Evolutionary conservation across 1,140 invertebrate genomes (phyloP).

Genomic region (Amyelois transitella): DNA sequence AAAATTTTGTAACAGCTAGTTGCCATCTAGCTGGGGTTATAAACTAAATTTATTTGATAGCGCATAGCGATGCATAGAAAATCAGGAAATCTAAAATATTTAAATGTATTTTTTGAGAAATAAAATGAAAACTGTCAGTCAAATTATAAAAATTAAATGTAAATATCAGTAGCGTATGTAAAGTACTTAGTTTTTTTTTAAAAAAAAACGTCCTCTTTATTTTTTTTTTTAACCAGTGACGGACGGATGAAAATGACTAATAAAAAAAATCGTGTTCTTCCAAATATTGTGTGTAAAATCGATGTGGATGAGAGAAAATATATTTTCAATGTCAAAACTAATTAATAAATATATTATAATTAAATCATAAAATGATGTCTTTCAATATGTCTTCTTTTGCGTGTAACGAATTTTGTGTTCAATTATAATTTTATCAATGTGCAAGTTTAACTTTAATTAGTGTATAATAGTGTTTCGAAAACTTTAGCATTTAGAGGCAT

Average conservation of each 20-base stretch:
- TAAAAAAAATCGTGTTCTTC: constrained; percentile 20
- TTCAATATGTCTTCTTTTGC: constrained; percentile 37
- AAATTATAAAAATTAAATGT: constrained; percentile 60
- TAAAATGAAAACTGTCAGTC: constrained; percentile 50
- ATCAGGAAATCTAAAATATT: constrained; percentile 13
- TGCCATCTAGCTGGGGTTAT: constrained; percentile 14
- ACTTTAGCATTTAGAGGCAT: constrained; percentile 51
- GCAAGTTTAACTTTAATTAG: constrained; percentile 16
- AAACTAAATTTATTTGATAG: constrained; percentile 3
- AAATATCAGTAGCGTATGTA: constrained; percentile 48
- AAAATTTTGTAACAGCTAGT: constrained; percentile 1
- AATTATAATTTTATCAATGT: constrained; percentile 18
- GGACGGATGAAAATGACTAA: not conserved
- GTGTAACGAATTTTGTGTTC: constrained; percentile 2
- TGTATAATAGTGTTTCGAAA: constrained; percentile 32
- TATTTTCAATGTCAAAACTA: constrained; percentile 62
- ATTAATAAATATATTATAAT: not conserved
- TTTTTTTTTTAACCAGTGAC: too few relatives aligned
- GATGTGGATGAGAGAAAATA: constrained; percentile 23
- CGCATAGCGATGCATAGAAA: constrained; percentile 14
- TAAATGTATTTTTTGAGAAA: constrained; percentile 27
- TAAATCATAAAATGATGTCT: constrained; percentile 29
- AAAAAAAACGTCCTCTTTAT: too few relatives aligned
- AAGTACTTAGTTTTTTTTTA: too few relatives aligned
- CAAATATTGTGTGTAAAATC: constrained; percentile 14